Evolutionary conservation across 2,113 vertebrate genomes (phyloP).

Genomic region (Corythoichthys haematopterus): DNA sequence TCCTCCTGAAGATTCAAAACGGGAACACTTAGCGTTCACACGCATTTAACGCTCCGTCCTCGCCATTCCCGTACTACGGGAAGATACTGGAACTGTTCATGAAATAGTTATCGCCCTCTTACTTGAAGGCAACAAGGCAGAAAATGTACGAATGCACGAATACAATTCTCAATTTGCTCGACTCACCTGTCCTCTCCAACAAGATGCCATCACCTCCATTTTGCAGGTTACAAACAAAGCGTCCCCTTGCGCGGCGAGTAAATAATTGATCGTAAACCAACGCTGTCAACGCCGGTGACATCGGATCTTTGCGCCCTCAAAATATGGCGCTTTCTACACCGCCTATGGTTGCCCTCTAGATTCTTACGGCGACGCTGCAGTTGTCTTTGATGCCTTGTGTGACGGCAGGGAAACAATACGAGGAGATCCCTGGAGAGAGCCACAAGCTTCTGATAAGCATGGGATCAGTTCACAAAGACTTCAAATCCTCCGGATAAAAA

Average conservation of each 20-base stretch:
- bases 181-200: slow-evolving; percentile 73
- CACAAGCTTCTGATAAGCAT: slow-evolving; percentile 37
- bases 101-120: slow-evolving; percentile 29
- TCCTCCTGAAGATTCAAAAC: slow-evolving; percentile 81
- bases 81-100: slow-evolving; percentile 24
- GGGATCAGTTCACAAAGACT: slow-evolving; percentile 29
- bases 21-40: neutral
- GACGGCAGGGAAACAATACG: slow-evolving; percentile 43
- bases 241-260: slow-evolving; percentile 10
- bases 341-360: slow-evolving; percentile 33
- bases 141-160: neutral
- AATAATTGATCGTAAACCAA: slow-evolving; percentile 1
- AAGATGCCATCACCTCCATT: slow-evolving; percentile 72
- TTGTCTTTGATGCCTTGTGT: slow-evolving; percentile 50
- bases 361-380: slow-evolving; percentile 28
- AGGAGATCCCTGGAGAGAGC: slow-evolving; percentile 42
- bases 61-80: neutral
- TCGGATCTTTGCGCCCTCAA: slow-evolving; percentile 7
- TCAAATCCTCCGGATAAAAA: slow-evolving; percentile 1
- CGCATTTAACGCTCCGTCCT: slow-evolving; percentile 11
- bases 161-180: neutral
- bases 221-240: slow-evolving; percentile 22
- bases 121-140: slow-evolving; percentile 12
- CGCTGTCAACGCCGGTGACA: neutral
- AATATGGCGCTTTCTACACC: slow-evolving; percentile 33